Evolutionary conservation across 2,888 invertebrate genomes (phyloP), one percentile per base, ranked within the genome.

Genomic region (Acronicta aceris): DNA sequence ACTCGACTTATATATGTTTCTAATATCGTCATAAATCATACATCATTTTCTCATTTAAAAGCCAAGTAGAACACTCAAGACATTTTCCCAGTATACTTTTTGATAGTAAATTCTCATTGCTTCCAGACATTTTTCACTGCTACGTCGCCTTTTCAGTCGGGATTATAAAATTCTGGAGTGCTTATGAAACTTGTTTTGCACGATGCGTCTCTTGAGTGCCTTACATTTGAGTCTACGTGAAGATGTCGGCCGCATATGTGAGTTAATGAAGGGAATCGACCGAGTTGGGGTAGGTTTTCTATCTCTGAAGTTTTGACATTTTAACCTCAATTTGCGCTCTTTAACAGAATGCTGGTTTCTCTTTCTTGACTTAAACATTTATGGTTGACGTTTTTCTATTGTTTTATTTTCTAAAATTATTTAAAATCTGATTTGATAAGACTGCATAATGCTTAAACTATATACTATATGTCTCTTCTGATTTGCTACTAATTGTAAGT

Each of bases 131-230:
- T 77, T 74, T 75, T 69, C 68, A 75, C 47, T 15, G 16, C n/a
- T 30, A 25, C 17, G 56, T 59, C 56, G 47, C 41, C 50, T 68
- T 71, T 71, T 61, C 59, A 71, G 60, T 25, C 27, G 54, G 51
- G 60, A 73, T 73, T 79, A 78, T 71, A 52, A 78, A 65, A 71
- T 78, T 64, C 55, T 50, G 46, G 59, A 68, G 70, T 72, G 59
- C 65, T 81, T 72, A 71, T 69, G 65, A 71, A 75, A 71, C 70
- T 79, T 73, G 65, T 74, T 75, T 67, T 59, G 63, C 52, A 40
- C 15, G 65, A 73, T 67, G 65, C 54, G 73, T 75, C 81, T 73
- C 83, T 27, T n/a, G 76, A 69, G 78, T 71, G 71, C 76, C 69
- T 47, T 78, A 69, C 50, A 60, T 79, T 74, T 58, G 55, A 48